These are phyloP conservation scores for Enteromius unitaeniatus DNA, from an alignment of 2,797 vertebrate genomes.

Conservation along the genomic window DNA sequence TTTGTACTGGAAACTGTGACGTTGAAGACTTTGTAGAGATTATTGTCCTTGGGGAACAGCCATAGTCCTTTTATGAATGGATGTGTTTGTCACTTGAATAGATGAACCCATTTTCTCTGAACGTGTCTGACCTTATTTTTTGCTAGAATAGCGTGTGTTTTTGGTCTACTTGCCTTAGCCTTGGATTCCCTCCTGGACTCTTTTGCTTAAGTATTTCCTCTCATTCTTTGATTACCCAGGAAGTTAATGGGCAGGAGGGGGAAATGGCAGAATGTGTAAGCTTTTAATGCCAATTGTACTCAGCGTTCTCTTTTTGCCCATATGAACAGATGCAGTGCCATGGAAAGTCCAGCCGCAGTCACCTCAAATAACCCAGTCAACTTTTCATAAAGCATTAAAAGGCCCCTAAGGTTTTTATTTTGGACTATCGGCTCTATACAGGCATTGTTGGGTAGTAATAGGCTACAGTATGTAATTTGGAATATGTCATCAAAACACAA, in stretches of 20 bases:
- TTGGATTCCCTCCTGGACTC: constrained; percentile 36
- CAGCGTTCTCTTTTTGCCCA: background rate
- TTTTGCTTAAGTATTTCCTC: constrained; percentile 17
- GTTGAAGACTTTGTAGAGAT: background rate
- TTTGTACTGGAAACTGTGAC: constrained; percentile 15
- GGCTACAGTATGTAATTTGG: background rate
- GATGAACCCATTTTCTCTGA: constrained; percentile 10
- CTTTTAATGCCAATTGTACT: constrained; percentile 16
- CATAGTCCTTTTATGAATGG: background rate
- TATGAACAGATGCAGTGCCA: constrained; percentile 16
- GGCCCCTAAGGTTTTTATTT: constrained; percentile 2
- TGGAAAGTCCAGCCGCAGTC: constrained; percentile 36
- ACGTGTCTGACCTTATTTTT: background rate
- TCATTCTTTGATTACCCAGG: constrained; percentile 26
- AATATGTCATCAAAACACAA: background rate
- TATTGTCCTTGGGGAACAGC: background rate
- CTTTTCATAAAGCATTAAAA: constrained; percentile 32
- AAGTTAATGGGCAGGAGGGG: constrained; percentile 15
- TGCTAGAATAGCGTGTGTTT: background rate
- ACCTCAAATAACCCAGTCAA: constrained; percentile 34
- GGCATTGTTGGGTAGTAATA: background rate
- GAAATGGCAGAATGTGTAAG: constrained; percentile 15
- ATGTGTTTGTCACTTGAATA: background rate
- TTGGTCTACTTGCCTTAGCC: background rate
- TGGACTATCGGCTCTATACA: background rate